These are phyloP conservation scores for Pissodes strobi DNA, from an alignment of 1,140 invertebrate species.

Conservation along the genomic window DNA sequence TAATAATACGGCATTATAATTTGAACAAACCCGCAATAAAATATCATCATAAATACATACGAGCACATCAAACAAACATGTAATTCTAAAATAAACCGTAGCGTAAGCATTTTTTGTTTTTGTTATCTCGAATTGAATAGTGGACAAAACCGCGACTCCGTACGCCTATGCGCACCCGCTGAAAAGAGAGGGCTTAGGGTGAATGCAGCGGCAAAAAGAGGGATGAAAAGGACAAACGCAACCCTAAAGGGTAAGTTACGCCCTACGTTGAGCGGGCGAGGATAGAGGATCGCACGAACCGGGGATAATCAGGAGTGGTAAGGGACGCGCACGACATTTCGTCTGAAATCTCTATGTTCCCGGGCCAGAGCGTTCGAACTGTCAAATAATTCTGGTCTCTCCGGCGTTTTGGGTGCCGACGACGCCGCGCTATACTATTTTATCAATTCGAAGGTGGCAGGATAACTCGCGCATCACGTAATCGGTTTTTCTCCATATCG, in stretches of 20 bases:
- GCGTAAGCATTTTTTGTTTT: constrained; percentile 18
- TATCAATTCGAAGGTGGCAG: background rate
- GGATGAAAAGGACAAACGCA: constrained; percentile 32
- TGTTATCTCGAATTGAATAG: constrained; percentile 35
- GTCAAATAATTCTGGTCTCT: constrained; percentile 35
- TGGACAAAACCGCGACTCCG: constrained; percentile 14
- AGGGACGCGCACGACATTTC: background rate
- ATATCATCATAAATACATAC: too few species aligned
- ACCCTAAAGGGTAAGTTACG: constrained; percentile 15
- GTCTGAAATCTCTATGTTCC: constrained; percentile 34
- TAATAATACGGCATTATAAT: too few species aligned
- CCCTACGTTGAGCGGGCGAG: constrained; percentile 23
- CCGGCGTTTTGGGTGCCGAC: constrained; percentile 10
- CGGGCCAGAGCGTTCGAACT: constrained; percentile 30
- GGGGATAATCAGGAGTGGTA: background rate
- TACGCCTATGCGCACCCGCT: constrained; percentile 17
- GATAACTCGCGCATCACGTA: background rate
- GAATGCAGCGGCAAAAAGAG: constrained; percentile 22
- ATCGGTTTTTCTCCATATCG: too few species aligned
- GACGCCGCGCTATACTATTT: background rate
- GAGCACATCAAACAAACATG: background rate
- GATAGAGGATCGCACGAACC: constrained; percentile 16
- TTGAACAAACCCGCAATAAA: too few species aligned
- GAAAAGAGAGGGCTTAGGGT: constrained; percentile 35
- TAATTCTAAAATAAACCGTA: constrained; percentile 13